Base-by-base conservation (phyloP, 2,113 vertebrate genomes). In the Lophochroa leadbeateri region DNA sequence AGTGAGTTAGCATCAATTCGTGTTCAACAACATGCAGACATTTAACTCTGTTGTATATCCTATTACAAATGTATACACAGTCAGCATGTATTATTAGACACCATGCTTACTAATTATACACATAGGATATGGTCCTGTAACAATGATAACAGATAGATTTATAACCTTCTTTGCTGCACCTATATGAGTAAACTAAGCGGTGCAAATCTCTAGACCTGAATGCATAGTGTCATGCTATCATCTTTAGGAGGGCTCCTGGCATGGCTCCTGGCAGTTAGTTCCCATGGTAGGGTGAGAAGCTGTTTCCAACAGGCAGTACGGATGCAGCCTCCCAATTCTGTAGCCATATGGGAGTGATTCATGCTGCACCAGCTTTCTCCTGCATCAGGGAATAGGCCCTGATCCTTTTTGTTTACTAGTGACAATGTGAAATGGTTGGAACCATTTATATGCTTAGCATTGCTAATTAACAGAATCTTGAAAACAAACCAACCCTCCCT, bases 401-500 rank as follows among this genome's bases (percentile, higher is more conserved):
- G 25, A 74, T 64, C 31, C 24, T 50, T 77, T 83, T 16, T 33
- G 33, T n/a, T 60, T 41, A 46, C n/a, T 11, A 50, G 35, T 43
- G 70, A 75, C 0, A 0, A 75, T 8, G 12, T 39, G 57, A 58
- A 16, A 35, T 58, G 35, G 61, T 57, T 69, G 19, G 52, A 68
- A 76, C 11, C 19, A 20, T 46, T 79, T 25, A 33, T 37, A 41
- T 10, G 9, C n/a, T 12, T 13, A 65, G 53, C 44, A 37, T 2
- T 58, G 17, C 13, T 82, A 61, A 87, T 52, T 23, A 76, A 37
- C 63, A 28, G 57, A 74, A 46, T 27, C 63, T 11, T 35, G 47
- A 83, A 87, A 96, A 77, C 39, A 79, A 96, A 64, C 2, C 13
- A 92, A n/a, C 3, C 11, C 44, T 90, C n/a, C 39, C 69, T 46